phyloP scores from a whole-genome alignment of 2,888 invertebrate genomes.

The Idaea straminata region DNA sequence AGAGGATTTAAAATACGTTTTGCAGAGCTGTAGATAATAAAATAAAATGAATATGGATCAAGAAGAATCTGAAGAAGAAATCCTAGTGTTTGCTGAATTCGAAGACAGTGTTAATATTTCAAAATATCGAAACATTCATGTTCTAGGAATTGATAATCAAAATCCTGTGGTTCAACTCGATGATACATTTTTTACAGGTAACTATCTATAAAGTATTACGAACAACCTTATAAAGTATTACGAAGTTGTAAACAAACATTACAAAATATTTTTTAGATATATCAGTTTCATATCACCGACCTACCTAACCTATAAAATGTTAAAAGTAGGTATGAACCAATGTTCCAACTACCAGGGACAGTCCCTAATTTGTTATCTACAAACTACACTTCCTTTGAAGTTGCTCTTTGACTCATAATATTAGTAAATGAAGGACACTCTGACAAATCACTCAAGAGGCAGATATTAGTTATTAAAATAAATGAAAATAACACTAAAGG shows the following conservation, averaged over 20 bases:
- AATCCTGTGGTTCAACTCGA: constrained; percentile 84
- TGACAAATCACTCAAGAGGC: neutral
- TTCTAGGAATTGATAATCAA: constrained; percentile 82
- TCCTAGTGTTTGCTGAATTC: constrained; percentile 81
- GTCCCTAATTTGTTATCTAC: neutral
- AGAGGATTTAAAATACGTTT: too few species aligned
- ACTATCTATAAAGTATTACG: neutral
- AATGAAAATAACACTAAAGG: neutral
- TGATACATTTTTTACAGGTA: constrained; percentile 82
- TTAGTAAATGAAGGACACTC: neutral
- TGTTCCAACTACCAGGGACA: neutral
- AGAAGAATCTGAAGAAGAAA: constrained; percentile 78
- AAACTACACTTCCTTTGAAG: neutral
- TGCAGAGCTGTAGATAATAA: too few species aligned
- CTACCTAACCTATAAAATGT: too few species aligned
- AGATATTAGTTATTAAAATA: neutral
- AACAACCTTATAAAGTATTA: neutral
- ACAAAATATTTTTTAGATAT: neutral
- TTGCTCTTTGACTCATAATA: neutral
- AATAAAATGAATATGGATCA: neutral
- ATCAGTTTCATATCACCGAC: too few species aligned
- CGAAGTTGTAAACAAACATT: neutral
- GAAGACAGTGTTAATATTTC: constrained; percentile 75
- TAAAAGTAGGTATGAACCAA: neutral
- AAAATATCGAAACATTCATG: constrained; percentile 72